Conservation (phyloP, 2,797 vertebrate genomes). For the Clarias fuscus region DNA sequence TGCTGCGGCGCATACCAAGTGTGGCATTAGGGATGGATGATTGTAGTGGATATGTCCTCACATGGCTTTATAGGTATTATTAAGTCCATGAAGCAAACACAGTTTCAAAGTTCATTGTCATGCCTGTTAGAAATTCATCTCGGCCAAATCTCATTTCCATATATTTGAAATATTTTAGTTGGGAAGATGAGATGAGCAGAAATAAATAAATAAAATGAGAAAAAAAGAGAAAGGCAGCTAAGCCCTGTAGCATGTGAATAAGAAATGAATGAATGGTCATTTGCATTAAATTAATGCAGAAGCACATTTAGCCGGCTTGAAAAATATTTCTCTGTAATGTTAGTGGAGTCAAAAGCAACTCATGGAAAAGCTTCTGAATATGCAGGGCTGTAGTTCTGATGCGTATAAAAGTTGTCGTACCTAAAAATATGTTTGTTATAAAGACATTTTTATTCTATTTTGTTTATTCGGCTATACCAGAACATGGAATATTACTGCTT, state of each 20-base stretch:
- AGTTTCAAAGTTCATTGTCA: slow-evolving; percentile 4
- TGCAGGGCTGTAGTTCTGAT: not conserved
- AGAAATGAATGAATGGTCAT: slow-evolving; percentile 53
- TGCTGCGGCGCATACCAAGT: slow-evolving; percentile 65
- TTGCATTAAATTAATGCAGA: slow-evolving; percentile 72
- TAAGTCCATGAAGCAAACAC: slow-evolving; percentile 30
- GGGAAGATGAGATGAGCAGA: slow-evolving; percentile 43
- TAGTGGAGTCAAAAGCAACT: slow-evolving; percentile 17
- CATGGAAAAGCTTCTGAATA: not conserved
- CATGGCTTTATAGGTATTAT: slow-evolving; percentile 41
- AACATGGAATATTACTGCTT: not conserved
- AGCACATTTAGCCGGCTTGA: slow-evolving; percentile 55
- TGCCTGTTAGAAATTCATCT: slow-evolving; percentile 20
- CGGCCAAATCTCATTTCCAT: slow-evolving; percentile 4
- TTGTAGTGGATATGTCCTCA: slow-evolving; percentile 59
- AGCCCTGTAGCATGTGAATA: slow-evolving; percentile 58
- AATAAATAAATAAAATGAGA: slow-evolving; percentile 54
- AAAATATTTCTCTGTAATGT: slow-evolving; percentile 12
- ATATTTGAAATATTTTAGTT: slow-evolving; percentile 29
- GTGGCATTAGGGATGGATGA: slow-evolving; percentile 60
- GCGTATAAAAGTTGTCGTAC: not conserved
- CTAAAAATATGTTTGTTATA: not conserved
- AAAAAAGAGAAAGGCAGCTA: slow-evolving; percentile 57
- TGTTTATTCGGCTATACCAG: not conserved
- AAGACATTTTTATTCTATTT: not conserved